Conservation (phyloP, 2,888 invertebrate genomes). For the Nephrotoma flavescens region DNA sequence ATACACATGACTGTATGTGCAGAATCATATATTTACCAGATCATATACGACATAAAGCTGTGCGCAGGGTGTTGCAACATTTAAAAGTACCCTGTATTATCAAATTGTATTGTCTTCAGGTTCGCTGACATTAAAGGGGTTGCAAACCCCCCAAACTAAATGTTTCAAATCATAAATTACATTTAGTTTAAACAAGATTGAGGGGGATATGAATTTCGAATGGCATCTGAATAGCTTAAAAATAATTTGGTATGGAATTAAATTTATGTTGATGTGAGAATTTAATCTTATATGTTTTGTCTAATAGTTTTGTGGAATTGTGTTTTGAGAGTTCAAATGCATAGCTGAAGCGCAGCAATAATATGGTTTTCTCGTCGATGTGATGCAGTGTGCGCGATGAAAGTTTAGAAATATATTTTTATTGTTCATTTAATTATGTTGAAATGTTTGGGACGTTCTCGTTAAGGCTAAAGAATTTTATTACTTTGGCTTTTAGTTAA, state of each 20-base stretch:
- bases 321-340: background rate
- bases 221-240: background rate
- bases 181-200: background rate
- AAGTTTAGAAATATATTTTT: background rate
- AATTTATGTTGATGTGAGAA: background rate
- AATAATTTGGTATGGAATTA: background rate
- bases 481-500: background rate
- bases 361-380: background rate
- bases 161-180: background rate
- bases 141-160: background rate
- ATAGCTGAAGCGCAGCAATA: background rate
- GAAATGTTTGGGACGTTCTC: background rate
- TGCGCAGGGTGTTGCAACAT: too few species aligned
- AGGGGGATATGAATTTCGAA: background rate
- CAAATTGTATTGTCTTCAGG: background rate
- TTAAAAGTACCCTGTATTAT: too few species aligned
- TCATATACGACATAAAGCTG: too few species aligned
- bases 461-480: background rate
- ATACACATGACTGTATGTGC: background rate
- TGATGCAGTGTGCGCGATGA: background rate
- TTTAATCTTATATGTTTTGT: background rate
- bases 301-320: background rate
- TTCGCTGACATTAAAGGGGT: background rate
- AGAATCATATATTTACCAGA: too few species aligned
- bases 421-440: background rate